Evolutionary conservation across 2,888 invertebrate species (phyloP), one percentile per base, ranked within the genome.

Genomic region (Xanthia icteritia): DNA sequence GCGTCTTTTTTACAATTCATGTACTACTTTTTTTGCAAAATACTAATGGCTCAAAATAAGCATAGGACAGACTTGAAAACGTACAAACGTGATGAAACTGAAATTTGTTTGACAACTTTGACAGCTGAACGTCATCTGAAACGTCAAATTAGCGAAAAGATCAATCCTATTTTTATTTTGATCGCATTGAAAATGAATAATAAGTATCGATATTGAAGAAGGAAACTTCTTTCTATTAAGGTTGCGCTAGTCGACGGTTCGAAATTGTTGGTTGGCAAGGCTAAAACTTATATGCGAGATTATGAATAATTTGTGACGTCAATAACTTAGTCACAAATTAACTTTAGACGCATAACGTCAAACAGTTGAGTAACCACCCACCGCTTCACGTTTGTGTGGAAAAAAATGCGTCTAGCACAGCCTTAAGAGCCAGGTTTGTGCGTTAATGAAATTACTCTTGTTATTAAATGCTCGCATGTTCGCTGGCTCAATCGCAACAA

Each of bases 401-500:
- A 72, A 68, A 72, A 15, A 54, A 58, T 20, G n/a, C 20, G 20
- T n/a, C 42, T 45, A 36, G 58, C 9, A 15, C 36, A 58, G 20
- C 31, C 17, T 70, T 56, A 31, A 56, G 20, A 70, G 23, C 15
- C n/a, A 73, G 13, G 20, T 63, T 64, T 39, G 51, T 58, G 36
- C 27, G 20, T 64, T 31, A 13, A 39, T 72, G 45, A 39, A 63
- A 61, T 48, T 1, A 42, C 31, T 48, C 1, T 45, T 69, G 63
- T 72, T 11, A 68, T 51, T 48, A 69, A 82, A 68, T 2, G 8
- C 54, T 56, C 2, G 17, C 76, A 23, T 45, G 63, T 54, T 31
- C 15, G 5, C 45, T 31, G 36, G 17, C 13, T 27, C n/a, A 69
- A 27, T 36, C 3, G 20, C 2, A 42, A 70, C 20, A 71, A 71